Evolutionary conservation across 2,113 vertebrate species (phyloP).

Genomic region (Esox niger): DNA sequence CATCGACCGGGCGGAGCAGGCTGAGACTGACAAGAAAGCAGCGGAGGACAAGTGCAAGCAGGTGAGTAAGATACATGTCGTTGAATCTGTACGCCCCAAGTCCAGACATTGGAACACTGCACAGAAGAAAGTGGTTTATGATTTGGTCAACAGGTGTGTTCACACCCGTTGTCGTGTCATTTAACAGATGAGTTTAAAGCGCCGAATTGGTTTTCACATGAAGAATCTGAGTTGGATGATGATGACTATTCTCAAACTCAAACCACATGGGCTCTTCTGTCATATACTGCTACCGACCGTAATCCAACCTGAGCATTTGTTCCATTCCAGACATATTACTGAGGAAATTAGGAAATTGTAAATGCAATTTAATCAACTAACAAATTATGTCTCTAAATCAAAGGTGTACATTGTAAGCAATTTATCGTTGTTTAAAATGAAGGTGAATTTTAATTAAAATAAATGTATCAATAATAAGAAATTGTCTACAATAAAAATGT

Average conservation of each 20-base stretch:
- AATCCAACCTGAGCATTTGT: constrained; percentile 29
- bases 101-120: too few species aligned
- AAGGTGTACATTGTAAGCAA: not conserved
- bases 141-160: too few species aligned
- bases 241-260: not conserved
- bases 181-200: too few species aligned
- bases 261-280: not conserved
- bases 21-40: constrained; percentile 91
- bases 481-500: not conserved
- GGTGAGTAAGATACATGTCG: constrained; percentile 63
- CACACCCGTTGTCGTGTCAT: too few species aligned
- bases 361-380: not conserved
- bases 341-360: not conserved
- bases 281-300: not conserved
- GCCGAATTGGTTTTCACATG: not conserved
- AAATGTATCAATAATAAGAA: not conserved
- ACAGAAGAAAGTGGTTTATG: too few species aligned
- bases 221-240: not conserved
- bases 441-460: not conserved
- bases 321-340: not conserved
- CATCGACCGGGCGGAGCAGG: constrained; percentile 92
- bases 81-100: too few species aligned
- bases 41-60: constrained; percentile 93
- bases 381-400: not conserved
- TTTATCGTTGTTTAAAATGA: not conserved